Conservation (phyloP, 2,113 vertebrate genomes). For the Cichladusa arquata region DNA sequence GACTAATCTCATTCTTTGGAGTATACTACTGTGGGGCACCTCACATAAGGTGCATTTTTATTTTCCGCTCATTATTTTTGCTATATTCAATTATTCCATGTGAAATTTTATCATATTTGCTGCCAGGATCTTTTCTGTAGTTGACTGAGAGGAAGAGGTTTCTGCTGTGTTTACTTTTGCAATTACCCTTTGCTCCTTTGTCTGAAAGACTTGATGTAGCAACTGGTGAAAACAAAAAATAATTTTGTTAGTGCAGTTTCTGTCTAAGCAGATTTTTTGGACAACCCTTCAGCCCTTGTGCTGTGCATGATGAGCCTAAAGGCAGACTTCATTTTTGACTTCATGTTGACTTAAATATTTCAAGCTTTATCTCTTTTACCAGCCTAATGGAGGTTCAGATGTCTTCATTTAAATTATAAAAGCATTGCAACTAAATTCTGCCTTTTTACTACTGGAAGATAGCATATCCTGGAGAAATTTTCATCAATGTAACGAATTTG, state of each 20-base stretch:
- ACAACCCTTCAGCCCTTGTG: neutral
- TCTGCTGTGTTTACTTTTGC: neutral
- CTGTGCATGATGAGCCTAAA: neutral
- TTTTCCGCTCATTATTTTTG: neutral
- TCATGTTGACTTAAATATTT: neutral
- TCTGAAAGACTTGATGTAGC: neutral
- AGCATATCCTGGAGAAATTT: neutral
- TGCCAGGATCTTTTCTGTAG: neutral
- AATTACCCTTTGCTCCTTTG: neutral
- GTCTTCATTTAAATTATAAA: neutral
- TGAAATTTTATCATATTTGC: neutral
- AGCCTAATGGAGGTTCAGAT: neutral
- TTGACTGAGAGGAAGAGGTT: neutral
- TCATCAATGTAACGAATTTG: neutral
- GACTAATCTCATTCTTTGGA: neutral
- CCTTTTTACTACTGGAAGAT: neutral
- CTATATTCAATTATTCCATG: neutral
- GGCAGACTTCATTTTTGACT: neutral
- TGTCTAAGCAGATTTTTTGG: neutral
- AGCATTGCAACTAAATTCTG: neutral
- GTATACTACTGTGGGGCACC: neutral
- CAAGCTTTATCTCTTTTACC: neutral
- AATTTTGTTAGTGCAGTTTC: neutral
- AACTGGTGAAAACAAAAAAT: neutral
- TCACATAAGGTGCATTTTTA: neutral